phyloP scores from a whole-genome alignment of 2,797 vertebrate species.

The Tragopan temminckii region DNA sequence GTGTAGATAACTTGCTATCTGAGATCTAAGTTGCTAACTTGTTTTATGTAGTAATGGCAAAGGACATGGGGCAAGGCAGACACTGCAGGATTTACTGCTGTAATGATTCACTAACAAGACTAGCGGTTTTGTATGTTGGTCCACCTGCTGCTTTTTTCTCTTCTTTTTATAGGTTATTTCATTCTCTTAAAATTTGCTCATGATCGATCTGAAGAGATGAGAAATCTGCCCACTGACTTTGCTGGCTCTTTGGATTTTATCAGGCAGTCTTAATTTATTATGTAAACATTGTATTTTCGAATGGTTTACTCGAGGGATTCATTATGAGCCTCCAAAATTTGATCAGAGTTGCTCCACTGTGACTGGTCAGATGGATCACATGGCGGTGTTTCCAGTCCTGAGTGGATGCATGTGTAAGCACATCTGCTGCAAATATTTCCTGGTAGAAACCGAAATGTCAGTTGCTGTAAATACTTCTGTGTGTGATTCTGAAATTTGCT shows the following conservation, averaged over 20 bases:
- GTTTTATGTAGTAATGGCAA: not conserved
- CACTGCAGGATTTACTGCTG: not conserved
- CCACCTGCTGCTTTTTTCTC: not conserved
- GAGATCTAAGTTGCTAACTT: not conserved
- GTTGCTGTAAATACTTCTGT: constrained; percentile 53
- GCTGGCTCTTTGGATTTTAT: not conserved
- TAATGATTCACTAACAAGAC: not conserved
- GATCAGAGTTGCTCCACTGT: not conserved
- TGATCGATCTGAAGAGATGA: not conserved
- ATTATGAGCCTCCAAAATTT: not conserved
- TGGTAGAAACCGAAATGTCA: constrained; percentile 54
- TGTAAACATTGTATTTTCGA: not conserved
- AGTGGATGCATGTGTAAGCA: constrained; percentile 49
- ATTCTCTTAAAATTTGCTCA: not conserved
- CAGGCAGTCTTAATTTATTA: not conserved
- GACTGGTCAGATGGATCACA: constrained; percentile 16
- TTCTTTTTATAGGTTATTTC: not conserved
- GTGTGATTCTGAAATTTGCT: constrained; percentile 27
- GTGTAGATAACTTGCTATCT: not conserved
- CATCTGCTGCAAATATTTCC: constrained; percentile 65
- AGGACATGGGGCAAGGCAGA: not conserved
- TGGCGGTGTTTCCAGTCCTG: constrained; percentile 19
- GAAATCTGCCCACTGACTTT: not conserved
- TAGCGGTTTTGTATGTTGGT: not conserved
- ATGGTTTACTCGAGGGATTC: not conserved